phyloP scores from a whole-genome alignment of 2,888 invertebrate genomes.

The Callosobruchus maculatus region DNA sequence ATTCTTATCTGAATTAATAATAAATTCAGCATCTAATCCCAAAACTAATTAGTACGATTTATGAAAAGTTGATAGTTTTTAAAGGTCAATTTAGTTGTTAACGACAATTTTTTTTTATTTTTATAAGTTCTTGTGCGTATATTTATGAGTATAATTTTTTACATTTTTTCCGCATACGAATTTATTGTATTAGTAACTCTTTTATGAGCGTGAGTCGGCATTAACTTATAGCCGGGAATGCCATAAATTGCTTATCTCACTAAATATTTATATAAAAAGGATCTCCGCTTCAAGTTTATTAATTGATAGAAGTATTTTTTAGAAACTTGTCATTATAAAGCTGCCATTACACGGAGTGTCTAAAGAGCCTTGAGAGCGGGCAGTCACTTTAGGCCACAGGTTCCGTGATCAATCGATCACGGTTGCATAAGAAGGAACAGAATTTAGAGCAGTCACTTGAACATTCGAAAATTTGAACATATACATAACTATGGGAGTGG shows the following conservation, averaged over 20 bases:
- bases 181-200: neutral
- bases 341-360: too few species aligned
- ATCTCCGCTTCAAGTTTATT: neutral
- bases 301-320: neutral
- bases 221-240: neutral
- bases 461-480: too few species aligned
- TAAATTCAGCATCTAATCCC: neutral
- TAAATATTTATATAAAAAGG: neutral
- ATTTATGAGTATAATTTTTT: neutral
- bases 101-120: neutral
- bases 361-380: too few species aligned
- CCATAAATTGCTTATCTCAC: neutral
- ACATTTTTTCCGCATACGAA: neutral
- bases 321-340: neutral
- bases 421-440: too few species aligned
- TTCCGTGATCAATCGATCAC: too few species aligned
- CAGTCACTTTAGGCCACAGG: too few species aligned
- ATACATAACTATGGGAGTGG: too few species aligned
- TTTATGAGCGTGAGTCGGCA: neutral
- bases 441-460: too few species aligned
- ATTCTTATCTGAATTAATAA: neutral
- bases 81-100: neutral
- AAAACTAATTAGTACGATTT: neutral
- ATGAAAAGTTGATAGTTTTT: neutral
- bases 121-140: neutral